These are phyloP conservation scores for Quadriops clusia DNA, from an alignment of 2,888 invertebrate genomes.

Conservation along the genomic window DNA sequence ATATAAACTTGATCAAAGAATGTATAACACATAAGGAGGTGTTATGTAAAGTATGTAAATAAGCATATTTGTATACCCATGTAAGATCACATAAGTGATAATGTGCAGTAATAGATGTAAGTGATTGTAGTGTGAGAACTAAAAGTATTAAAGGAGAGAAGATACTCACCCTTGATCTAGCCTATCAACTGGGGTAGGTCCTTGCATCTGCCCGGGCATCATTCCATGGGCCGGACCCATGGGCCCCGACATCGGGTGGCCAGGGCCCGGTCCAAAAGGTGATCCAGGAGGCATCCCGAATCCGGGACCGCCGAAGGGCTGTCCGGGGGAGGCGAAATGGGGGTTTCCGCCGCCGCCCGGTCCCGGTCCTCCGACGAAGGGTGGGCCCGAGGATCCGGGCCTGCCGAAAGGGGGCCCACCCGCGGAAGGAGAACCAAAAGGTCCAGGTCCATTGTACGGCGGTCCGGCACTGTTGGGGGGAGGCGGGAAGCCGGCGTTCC, in stretches of 20 bases:
- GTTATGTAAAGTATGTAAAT: too few species aligned
- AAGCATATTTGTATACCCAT: too few species aligned
- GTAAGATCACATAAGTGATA: too few species aligned
- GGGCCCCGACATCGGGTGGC: constrained; percentile 50
- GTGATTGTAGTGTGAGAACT: too few species aligned
- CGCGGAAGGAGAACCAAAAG: constrained; percentile 53
- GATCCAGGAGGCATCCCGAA: constrained; percentile 62
- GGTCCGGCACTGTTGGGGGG: constrained; percentile 50
- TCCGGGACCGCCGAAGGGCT: constrained; percentile 50
- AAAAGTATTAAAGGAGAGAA: constrained; percentile 9
- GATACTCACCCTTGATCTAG: constrained; percentile 61
- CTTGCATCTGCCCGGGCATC: constrained; percentile 49
- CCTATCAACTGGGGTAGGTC: constrained; percentile 72
- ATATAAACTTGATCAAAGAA: too few species aligned
- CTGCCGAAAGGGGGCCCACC: constrained; percentile 45
- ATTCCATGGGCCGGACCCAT: constrained; percentile 49
- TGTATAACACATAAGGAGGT: too few species aligned
- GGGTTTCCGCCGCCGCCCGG: constrained; percentile 55
- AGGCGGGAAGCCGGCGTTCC: constrained; percentile 42
- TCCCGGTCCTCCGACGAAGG: constrained; percentile 52
- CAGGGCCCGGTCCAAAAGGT: constrained; percentile 54
- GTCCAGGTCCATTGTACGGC: constrained; percentile 58
- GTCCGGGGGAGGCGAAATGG: constrained; percentile 52
- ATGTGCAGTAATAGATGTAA: too few species aligned
- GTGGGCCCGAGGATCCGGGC: constrained; percentile 56